phyloP scores from a whole-genome alignment of 2,888 invertebrate species.

The Drosophila paracracens region DNA sequence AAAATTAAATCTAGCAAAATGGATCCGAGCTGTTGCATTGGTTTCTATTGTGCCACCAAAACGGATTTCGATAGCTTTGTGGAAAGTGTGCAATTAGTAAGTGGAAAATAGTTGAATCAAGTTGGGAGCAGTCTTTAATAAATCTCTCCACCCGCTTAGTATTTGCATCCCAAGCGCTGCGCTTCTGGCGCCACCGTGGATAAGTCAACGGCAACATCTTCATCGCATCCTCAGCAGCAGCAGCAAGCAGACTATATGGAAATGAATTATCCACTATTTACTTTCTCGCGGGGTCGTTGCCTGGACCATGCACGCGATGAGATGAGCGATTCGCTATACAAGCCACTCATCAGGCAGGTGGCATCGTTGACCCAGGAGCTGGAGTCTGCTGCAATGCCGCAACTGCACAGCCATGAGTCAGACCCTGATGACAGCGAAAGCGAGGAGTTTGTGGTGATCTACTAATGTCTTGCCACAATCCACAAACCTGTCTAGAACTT shows the following conservation, averaged over 20 bases:
- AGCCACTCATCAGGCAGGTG: slow-evolving; percentile 87
- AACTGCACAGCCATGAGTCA: slow-evolving; percentile 85
- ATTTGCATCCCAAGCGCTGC: slow-evolving; percentile 86
- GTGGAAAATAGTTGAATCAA: not conserved
- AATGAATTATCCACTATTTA: slow-evolving; percentile 91
- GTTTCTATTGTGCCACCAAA: slow-evolving; percentile 93
- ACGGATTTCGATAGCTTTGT: slow-evolving; percentile 91
- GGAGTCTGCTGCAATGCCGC: slow-evolving; percentile 72
- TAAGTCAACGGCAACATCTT: slow-evolving; percentile 41
- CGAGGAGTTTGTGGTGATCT: slow-evolving; percentile 89
- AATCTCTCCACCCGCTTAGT: slow-evolving; percentile 78
- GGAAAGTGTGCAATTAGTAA: slow-evolving; percentile 88
- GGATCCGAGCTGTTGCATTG: slow-evolving; percentile 97
- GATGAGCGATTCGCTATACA: slow-evolving; percentile 85
- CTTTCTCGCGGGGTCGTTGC: slow-evolving; percentile 90
- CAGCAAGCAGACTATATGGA: slow-evolving; percentile 83
- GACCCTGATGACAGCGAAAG: slow-evolving; percentile 87
- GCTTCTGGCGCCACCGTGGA: slow-evolving; percentile 77
- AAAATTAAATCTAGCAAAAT: slow-evolving; percentile 94
- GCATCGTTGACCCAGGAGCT: slow-evolving; percentile 87
- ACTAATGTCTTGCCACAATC: slow-evolving; percentile 19
- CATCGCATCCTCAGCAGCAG: slow-evolving; percentile 49
- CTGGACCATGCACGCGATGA: slow-evolving; percentile 85
- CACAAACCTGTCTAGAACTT: slow-evolving; percentile 1
- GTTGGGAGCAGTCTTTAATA: not conserved